Evolutionary conservation across 2,113 vertebrate species (phyloP).

Genomic region (Halcyon malimbica): DNA sequence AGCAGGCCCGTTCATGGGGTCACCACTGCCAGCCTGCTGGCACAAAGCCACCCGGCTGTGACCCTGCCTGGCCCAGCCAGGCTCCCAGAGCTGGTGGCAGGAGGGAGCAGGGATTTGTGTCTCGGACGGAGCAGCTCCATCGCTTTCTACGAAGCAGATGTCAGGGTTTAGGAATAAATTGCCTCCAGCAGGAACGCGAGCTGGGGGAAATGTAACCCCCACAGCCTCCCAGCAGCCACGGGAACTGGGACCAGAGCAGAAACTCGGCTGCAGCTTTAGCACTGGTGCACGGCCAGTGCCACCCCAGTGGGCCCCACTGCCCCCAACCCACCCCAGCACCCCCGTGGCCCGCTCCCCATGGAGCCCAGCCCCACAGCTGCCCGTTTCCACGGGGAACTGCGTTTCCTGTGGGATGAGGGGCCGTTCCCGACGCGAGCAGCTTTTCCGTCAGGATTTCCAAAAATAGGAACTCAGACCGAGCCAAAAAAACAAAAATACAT

Average conservation of each 20-base stretch:
- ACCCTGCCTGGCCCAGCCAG: neutral
- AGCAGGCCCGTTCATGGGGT: accelerated
- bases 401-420: too few relatives aligned
- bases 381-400: too few relatives aligned
- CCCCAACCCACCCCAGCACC: too few relatives aligned
- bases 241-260: neutral
- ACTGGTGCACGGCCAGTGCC: neutral
- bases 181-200: neutral
- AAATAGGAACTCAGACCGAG: too few relatives aligned
- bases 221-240: accelerated
- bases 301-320: neutral
- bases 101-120: neutral
- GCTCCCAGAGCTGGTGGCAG: neutral
- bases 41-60: neutral
- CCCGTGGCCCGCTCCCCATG: too few relatives aligned
- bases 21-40: accelerated
- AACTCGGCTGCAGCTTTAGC: neutral
- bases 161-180: neutral
- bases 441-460: too few relatives aligned
- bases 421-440: too few relatives aligned
- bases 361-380: too few relatives aligned
- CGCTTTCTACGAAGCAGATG: neutral
- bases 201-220: neutral
- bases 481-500: too few relatives aligned
- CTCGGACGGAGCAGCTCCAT: neutral